Evolutionary conservation across 2,797 vertebrate species (phyloP), one percentile per base, ranked within the genome.

Genomic region (Phrynocephalus forsythii): DNA sequence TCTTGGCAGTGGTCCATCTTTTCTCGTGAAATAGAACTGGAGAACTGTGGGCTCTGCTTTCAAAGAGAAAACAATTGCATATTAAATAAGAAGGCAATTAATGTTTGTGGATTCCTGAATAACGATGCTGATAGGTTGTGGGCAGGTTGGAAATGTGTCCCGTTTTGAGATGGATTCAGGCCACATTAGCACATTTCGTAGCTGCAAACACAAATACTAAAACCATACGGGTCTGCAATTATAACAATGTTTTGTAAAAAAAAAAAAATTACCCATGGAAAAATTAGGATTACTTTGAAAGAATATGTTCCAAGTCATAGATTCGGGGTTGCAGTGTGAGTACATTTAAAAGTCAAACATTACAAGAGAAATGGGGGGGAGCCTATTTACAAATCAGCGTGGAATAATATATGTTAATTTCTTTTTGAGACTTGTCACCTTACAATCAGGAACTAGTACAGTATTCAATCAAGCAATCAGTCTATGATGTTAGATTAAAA

Each of bases 401-500:
- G 50, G 80, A 84, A 50, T 18, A 66, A 84, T 80, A 26, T 16
- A 78, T 83, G n/a, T 60, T 72, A 52, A 73, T 5, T 79, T 38
- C 28, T 38, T 26, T 69, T 84, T 81, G 69, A 56, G 60, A 66
- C 28, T 38, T 38, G 30, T 75, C 83, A 80, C 56, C 60, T 67
- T 7, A 66, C 83, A 76, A 60, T 75, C 71, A 88, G 26, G 20
- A 76, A 75, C 38, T 48, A 5, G 6, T 82, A 77, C 24, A 56
- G 30, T 48, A 33, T 78, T 83, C 63, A 76, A 60, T 83, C 75
- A 78, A 33, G 50, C 30, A 83, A 71, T 38, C 83, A 15, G 30
- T 72, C 83, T 85, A 81, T 63, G 44, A 44, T 26, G 38, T 79
- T 79, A 84, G 48, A 56, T 16, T 67, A 52, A 88, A 67, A 81